Percentiles rank a stretch among this genome's conserved stretches.
Conservation (phyloP, 1,140 invertebrate genomes). For the Diploscapter pachys region DNA sequence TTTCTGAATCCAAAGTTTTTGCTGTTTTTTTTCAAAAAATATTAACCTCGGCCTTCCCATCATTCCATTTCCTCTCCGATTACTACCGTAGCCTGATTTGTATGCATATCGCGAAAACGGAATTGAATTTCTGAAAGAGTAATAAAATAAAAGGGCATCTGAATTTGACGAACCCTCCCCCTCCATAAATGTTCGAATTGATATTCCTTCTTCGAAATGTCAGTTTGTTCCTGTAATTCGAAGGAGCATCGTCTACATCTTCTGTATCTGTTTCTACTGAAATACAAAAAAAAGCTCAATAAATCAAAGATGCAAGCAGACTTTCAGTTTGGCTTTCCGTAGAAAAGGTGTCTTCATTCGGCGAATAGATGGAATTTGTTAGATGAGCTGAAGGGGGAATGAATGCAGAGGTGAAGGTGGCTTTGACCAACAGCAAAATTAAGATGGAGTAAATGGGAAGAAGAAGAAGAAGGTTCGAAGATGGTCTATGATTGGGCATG, state of each 20-base stretch:
- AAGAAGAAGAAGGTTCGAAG: neutral
- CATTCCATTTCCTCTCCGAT: conserved; percentile 8
- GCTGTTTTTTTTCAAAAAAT: too few relatives aligned
- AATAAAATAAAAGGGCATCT: conserved; percentile 3
- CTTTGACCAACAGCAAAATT: too few relatives aligned
- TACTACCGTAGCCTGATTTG: conserved; percentile 20
- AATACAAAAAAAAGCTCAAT: neutral
- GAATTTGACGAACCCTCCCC: neutral
- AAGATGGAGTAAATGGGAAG: neutral
- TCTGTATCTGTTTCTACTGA: neutral
- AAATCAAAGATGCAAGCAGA: neutral
- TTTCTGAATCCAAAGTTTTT: neutral
- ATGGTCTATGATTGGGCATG: too few relatives aligned
- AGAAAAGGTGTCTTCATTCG: conserved; percentile 9
- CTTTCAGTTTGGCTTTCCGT: conserved; percentile 19
- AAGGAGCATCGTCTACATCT: conserved; percentile 9
- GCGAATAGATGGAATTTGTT: conserved; percentile 23
- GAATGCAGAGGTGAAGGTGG: too few relatives aligned
- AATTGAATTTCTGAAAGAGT: neutral
- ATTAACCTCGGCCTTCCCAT: neutral
- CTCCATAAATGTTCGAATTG: conserved; percentile 8
- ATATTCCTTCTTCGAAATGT: conserved; percentile 9
- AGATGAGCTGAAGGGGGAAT: conserved; percentile 14
- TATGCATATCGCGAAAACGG: conserved; percentile 24
- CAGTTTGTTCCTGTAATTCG: conserved; percentile 5